These are phyloP conservation scores for Ellobius talpinus DNA, from an alignment of 2,113 vertebrate genomes.

Conservation along the genomic window DNA sequence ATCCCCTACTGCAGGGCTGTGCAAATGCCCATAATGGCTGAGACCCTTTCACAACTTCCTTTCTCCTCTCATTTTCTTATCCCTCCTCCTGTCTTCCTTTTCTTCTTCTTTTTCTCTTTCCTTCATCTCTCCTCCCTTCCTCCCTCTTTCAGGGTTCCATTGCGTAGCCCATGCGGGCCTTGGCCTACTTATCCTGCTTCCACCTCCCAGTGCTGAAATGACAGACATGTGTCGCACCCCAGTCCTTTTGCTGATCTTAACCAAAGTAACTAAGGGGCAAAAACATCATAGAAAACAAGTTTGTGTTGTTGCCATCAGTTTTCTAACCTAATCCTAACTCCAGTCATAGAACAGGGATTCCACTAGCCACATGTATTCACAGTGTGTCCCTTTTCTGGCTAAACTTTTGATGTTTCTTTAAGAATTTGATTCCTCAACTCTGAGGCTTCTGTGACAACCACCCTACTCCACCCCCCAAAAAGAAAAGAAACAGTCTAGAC, in stretches of 20 bases:
- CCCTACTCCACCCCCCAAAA: rapidly evolving
- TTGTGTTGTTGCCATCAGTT: not conserved
- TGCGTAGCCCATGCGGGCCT: not conserved
- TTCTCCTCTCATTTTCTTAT: not conserved
- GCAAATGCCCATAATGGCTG: too few species aligned
- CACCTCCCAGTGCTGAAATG: not conserved
- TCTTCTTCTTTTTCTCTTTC: too few species aligned
- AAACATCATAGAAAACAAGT: not conserved
- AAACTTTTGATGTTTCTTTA: not conserved
- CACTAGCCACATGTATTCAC: not conserved
- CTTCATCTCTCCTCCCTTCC: not conserved
- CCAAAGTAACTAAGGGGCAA: not conserved
- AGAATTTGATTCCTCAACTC: not conserved
- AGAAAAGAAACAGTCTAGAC: not conserved
- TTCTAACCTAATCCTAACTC: not conserved
- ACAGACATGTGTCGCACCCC: not conserved
- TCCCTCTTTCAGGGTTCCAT: not conserved
- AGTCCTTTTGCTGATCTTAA: not conserved
- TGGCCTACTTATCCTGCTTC: not conserved
- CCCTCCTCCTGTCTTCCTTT: not conserved
- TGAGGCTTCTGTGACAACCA: not conserved
- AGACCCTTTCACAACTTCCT: not conserved
- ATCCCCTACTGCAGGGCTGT: rapidly evolving
- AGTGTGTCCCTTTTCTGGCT: not conserved
- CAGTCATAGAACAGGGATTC: not conserved